These are phyloP conservation scores for Aplodontia rufa DNA, from an alignment of 2,113 vertebrate genomes.

Conservation along the genomic window DNA sequence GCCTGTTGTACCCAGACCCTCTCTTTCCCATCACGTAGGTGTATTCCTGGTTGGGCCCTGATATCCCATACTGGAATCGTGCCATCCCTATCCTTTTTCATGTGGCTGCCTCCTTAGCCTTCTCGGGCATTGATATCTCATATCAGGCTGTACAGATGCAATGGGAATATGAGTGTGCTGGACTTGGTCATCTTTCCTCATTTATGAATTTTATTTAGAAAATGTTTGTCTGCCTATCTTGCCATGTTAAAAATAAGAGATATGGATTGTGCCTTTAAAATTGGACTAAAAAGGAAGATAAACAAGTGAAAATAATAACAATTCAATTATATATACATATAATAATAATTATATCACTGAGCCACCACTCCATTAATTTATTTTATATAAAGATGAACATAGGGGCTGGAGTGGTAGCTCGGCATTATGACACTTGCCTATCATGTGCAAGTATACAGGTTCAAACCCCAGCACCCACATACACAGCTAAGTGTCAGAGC, in stretches of 20 bases:
- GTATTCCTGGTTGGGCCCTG: not conserved
- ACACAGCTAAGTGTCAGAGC: too few relatives aligned
- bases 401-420: too few relatives aligned
- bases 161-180: too few relatives aligned
- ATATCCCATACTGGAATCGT: not conserved
- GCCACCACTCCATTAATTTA: too few relatives aligned
- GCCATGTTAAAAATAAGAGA: slow-evolving; percentile 7
- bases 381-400: not conserved
- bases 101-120: not conserved
- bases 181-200: not conserved
- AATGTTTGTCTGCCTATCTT: not conserved
- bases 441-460: too few relatives aligned
- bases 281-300: not conserved
- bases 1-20: not conserved
- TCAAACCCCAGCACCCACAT: too few relatives aligned
- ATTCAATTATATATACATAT: too few relatives aligned
- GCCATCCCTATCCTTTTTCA: not conserved
- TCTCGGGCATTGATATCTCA: not conserved
- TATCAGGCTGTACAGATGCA: not conserved
- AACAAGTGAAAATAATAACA: not conserved
- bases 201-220: slow-evolving; percentile 23
- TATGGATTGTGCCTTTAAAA: not conserved
- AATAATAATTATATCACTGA: too few relatives aligned
- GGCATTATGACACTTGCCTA: too few relatives aligned
- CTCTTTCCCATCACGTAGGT: not conserved